These are phyloP conservation scores for Todiramphus chloris DNA, from an alignment of 2,113 vertebrate species.

Conservation along the genomic window DNA sequence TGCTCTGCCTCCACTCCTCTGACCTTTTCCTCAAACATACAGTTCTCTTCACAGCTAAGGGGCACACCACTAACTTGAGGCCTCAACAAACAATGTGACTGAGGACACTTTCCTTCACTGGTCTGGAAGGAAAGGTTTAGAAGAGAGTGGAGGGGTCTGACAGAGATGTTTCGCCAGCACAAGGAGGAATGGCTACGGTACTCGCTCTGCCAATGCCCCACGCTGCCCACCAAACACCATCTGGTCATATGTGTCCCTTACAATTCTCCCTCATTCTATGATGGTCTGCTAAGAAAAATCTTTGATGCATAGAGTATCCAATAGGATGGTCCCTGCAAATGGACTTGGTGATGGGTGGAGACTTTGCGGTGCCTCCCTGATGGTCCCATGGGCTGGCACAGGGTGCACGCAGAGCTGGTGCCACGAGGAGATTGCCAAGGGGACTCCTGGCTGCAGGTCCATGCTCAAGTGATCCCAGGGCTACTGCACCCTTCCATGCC, in stretches of 20 bases:
- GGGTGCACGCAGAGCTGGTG: not conserved
- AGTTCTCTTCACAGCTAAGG: not conserved
- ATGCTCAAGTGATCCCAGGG: not conserved
- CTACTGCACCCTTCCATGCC: not conserved
- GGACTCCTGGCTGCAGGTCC: not conserved
- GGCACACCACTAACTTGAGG: not conserved
- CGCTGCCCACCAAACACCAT: not conserved
- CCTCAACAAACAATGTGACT: not conserved
- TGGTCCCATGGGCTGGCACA: not conserved
- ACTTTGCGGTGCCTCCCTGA: fast-evolving
- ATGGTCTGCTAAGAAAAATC: not conserved
- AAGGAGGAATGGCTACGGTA: not conserved
- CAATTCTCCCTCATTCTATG: not conserved
- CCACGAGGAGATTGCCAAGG: not conserved
- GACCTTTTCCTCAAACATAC: not conserved
- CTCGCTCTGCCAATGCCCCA: not conserved
- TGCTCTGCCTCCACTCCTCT: not conserved
- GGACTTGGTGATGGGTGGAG: not conserved
- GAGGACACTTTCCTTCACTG: not conserved
- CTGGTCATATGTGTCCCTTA: fast-evolving
- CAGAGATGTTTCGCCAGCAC: not conserved
- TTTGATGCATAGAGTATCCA: not conserved
- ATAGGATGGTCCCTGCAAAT: fast-evolving
- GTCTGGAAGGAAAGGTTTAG: not conserved
- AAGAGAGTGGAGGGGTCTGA: not conserved